phyloP scores from a whole-genome alignment of 2,888 invertebrate species.

The Cactoblastis cactorum region DNA sequence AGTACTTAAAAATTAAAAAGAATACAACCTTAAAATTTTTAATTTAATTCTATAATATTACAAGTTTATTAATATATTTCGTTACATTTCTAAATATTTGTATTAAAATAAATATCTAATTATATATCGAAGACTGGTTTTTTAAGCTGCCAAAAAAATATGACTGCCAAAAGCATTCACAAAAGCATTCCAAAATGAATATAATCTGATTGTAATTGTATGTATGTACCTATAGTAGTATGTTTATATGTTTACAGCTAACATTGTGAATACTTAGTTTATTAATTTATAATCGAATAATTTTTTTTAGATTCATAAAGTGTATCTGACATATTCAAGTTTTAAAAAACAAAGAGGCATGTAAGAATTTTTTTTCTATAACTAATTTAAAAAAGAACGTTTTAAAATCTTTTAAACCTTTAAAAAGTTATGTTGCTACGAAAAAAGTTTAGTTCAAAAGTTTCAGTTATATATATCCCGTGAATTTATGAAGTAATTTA shows the following conservation, averaged over 20 bases:
- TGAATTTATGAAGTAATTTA: too few relatives aligned
- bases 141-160: constrained; percentile 17
- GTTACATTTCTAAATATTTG: too few relatives aligned
- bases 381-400: too few relatives aligned
- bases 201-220: constrained; percentile 49
- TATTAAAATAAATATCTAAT: too few relatives aligned
- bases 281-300: constrained; percentile 8
- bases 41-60: too few relatives aligned
- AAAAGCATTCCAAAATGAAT: constrained; percentile 39
- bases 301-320: not conserved
- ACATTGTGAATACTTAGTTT: constrained; percentile 44
- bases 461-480: too few relatives aligned
- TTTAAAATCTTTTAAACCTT: not conserved
- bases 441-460: too few relatives aligned
- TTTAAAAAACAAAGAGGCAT: not conserved
- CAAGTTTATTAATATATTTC: too few relatives aligned
- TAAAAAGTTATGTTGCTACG: too few relatives aligned
- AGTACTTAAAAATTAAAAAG: constrained; percentile 14
- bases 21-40: too few relatives aligned
- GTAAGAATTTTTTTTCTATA: too few relatives aligned
- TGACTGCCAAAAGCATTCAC: constrained; percentile 27
- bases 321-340: not conserved
- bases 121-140: constrained; percentile 20
- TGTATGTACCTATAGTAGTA: constrained; percentile 44
- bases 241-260: constrained; percentile 46